A percentile compares a stretch with the other conserved stretches of the same genome.
Evolutionary conservation across 1,140 invertebrate genomes (phyloP).

Genomic region (Drosophila micromelanica): DNA sequence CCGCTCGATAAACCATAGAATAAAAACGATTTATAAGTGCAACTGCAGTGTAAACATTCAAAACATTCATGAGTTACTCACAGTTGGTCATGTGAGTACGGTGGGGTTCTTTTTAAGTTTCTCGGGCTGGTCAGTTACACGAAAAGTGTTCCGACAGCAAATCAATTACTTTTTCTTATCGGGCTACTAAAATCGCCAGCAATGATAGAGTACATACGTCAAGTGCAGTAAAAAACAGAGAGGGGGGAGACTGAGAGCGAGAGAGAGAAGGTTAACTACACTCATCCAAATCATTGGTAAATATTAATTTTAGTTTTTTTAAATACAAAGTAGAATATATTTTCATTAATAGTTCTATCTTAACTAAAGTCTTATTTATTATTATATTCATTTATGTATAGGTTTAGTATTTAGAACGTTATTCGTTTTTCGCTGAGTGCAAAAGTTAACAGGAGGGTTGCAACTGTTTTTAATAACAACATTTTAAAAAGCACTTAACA

Average conservation of each 20-base stretch:
- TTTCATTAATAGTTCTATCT: too few species aligned
- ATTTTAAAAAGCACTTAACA: constrained; percentile 76
- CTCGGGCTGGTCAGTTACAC: constrained; percentile 27
- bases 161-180: constrained; percentile 68
- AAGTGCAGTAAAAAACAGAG: neutral
- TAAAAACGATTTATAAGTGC: neutral
- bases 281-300: too few species aligned
- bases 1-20: neutral
- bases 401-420: too few species aligned
- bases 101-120: neutral
- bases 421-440: neutral
- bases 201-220: constrained; percentile 43
- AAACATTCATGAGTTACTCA: neutral
- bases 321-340: too few species aligned
- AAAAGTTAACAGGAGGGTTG: constrained; percentile 11
- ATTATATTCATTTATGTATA: too few species aligned
- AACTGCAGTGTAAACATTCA: neutral
- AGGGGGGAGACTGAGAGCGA: too few species aligned
- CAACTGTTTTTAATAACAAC: constrained; percentile 63
- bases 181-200: constrained; percentile 16
- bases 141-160: constrained; percentile 34
- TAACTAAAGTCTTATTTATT: too few species aligned
- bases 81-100: constrained; percentile 1
- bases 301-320: too few species aligned
- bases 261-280: neutral